Conservation (phyloP, 2,113 vertebrate species). For the Origma solitaria region DNA sequence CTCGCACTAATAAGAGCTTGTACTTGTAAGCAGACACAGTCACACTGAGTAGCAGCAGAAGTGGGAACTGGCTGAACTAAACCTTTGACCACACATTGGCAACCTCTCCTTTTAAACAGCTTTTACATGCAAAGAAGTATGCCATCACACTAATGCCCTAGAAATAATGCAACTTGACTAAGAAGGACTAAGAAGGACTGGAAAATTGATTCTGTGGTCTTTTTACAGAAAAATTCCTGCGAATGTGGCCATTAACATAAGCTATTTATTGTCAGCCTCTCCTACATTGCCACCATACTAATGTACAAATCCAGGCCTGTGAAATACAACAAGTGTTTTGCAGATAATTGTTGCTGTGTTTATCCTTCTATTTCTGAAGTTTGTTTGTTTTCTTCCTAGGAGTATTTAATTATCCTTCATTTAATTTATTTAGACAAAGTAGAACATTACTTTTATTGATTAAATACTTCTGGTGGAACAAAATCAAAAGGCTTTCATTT, state of each 20-base stretch:
- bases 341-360: background rate
- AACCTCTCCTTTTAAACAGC: background rate
- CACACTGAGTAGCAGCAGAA: background rate
- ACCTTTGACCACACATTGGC: background rate
- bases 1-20: background rate
- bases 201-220: background rate
- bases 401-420: conserved; percentile 51
- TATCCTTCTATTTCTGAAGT: background rate
- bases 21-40: background rate
- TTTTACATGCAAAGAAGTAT: background rate
- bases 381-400: conserved; percentile 46
- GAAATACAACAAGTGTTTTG: background rate
- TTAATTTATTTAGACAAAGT: conserved; percentile 67
- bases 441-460: conserved; percentile 67
- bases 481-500: conserved; percentile 65
- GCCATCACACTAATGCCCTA: background rate
- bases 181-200: background rate
- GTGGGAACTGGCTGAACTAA: background rate
- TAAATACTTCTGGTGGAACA: conserved; percentile 56
- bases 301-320: background rate
- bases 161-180: background rate
- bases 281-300: background rate
- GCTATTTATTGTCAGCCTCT: background rate
- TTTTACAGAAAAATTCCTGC: background rate
- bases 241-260: background rate